Base-by-base conservation (phyloP, 2,888 invertebrate genomes). In the Formica aserva region DNA sequence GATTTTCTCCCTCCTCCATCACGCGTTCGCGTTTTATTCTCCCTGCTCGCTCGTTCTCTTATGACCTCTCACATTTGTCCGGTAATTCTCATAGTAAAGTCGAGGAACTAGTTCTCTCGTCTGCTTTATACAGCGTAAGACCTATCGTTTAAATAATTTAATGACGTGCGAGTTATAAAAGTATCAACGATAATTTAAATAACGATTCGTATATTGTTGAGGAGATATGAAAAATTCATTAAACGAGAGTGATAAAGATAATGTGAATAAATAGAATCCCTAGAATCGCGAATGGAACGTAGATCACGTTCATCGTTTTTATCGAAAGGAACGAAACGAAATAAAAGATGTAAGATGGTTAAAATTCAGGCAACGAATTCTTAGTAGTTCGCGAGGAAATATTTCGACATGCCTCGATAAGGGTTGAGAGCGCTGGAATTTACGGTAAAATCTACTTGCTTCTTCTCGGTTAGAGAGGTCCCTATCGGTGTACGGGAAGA, bases 51-150 rank as follows among this genome's bases (percentile, higher is more conserved):
- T 81, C 78, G 60, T 80, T 78, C 78, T 60, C 60, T 71, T 72
- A 80, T 62, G 78, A 80, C 72, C 72, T 71, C 41, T 55, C n/a
- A 41, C 77, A 48, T 69, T 84, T 69, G 76, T 69, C 57, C 75
- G 57, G 29, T 52, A 80, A 69, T 67, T 67, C 48, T 35, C 72
- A 2, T 69, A 4, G 22, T 18, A n/a, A 72, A 45, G 41, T 41
- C 71, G 72, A 77, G 60, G 0, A 78, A 72, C 22, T 60, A 66
- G 15, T 72, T 60, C 32, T 77, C 6, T 8, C 32, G 45, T 18
- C 29, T 45, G 29, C 72, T 32, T 74, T 77, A 71, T 18, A 15
- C n/a, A 45, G 18, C 22, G 3, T 65, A 26, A 0, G 35, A 4
- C 66, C 41, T 8, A 35, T 29, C 35, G 35, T 35, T 76, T 18